Evolutionary conservation across 2,113 vertebrate species (phyloP), one percentile per base, ranked within the genome.

Genomic region (Guaruba guarouba): DNA sequence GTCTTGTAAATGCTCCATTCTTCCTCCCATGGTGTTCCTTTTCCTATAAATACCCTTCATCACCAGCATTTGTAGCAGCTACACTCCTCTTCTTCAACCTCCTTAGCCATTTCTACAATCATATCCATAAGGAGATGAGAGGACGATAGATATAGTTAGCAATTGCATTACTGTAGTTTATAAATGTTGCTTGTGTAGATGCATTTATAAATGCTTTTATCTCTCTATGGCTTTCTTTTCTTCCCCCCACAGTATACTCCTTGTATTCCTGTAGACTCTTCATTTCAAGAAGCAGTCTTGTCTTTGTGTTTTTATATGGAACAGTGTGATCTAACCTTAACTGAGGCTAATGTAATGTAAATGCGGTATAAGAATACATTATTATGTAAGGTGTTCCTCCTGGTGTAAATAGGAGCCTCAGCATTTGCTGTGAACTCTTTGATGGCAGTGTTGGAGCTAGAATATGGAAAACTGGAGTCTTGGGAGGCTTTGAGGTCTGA

Each of bases 21-120:
- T 91, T 82, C 73, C 69, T 86, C 35, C 73, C 0, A 0, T 44
- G 37, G 16, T 89, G 64, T 84, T 86, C 39, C 46, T 79, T 57
- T 69, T 71, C 51, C 84, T 95, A 88, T 71, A 87, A 95, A 89
- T 91, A 92, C 29, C 62, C 52, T 89, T 71, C 25, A 81, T 73
- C 69, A 81, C 35, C 44, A 86, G 8, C 46, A 22, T 77, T 68
- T 78, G 54, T 59, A 89, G 83, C 69, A 82, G 62, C 64, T 86
- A 33, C 39, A 35, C 39, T 81, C 68, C 48, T 70, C 16, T 66
- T 64, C 79, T 93, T 86, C 68, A 86, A 37, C 11, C 12, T 68
- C 29, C 55, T 68, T 46, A 78, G 73, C 46, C 28, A 13, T 75
- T 96, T 93, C 75, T 94, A 51, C 92, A 43, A 14, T 94, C 37